A percentile compares a stretch with the other conserved stretches of the same genome.
Conservation (phyloP, 37 sponge, comb jelly and placozoan genomes). For the Dysidea cf. avara region DNA sequence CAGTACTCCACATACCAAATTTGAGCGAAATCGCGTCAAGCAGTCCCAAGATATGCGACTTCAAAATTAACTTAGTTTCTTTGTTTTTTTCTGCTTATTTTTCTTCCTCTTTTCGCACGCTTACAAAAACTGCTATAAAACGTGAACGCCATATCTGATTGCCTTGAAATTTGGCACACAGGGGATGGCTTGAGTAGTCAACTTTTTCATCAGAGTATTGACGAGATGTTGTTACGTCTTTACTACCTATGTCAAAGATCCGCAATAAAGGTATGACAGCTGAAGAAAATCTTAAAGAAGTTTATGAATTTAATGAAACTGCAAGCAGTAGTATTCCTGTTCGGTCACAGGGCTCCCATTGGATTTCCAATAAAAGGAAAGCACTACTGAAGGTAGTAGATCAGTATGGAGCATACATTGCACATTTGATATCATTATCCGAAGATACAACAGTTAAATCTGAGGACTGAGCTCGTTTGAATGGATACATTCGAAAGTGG, state of each 20-base stretch:
- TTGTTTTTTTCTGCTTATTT: no score
- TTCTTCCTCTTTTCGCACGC: no score
- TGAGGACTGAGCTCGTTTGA: conserved; percentile 37
- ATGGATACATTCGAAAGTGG: conserved; percentile 8
- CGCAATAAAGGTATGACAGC: conserved; percentile 44
- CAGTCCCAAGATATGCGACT: no score
- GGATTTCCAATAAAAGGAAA: conserved; percentile 52
- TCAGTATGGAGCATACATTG: conserved; percentile 51
- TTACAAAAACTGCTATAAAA: no score
- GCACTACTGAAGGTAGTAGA: conserved; percentile 52
- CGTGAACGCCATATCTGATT: no score
- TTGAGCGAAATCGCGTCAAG: no score
- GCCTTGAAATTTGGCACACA: no score
- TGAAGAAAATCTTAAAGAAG: conserved; percentile 41
- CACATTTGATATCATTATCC: conserved; percentile 23
- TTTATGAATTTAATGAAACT: conserved; percentile 39
- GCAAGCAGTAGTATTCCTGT: conserved; percentile 42
- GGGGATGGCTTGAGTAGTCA: conserved; percentile 34
- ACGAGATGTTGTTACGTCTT: conserved; percentile 59
- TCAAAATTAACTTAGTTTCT: no score
- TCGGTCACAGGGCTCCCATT: conserved; percentile 31
- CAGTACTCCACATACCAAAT: no score
- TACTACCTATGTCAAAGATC: conserved; percentile 48
- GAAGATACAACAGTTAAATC: conserved; percentile 30
- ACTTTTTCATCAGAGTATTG: conserved; percentile 21